Evolutionary conservation across 2,113 vertebrate genomes (phyloP), one percentile per base, ranked within the genome.

Genomic region (Cyphomyrus discorhynchus): DNA sequence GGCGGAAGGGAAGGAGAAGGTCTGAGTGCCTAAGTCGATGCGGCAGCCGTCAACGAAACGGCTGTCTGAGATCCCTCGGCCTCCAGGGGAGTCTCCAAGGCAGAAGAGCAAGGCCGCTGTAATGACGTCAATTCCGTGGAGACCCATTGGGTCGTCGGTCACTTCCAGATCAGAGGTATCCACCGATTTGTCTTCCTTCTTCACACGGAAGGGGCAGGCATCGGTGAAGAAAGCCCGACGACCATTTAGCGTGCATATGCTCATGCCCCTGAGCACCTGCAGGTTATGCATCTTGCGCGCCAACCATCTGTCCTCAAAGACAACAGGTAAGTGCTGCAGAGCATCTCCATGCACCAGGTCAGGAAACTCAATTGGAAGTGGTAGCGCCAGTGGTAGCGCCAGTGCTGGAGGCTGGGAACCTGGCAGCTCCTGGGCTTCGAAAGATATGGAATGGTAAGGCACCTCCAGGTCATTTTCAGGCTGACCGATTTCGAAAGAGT

Each of bases 81-180:
- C 98, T 46, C 98, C 98, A 0, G 98, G 98, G 86, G 98, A 99
- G 92, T 99, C 98, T 39, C 98, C 98, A 5, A 99, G 94, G 93
- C 98, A 99, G 89, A 99, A 99, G 7, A 99, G 94, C 90, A 99
- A 93, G 42, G 98, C 98, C 86, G 98, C 98, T 42, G 98, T 99
- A 91, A 99, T 99, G 90, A 99, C 95, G 87, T 99, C 98, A 86
- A 99, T 99, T 90, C 98, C 98, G 82, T 99, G 97, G 89, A 99
- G 97, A 53, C 97, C 98, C 97, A 99, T 97, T 31, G 98, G 98
- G 94, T 99, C 98, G 47, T 99, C 98, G 27, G 96, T 95, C 84
- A 98, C 95, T 91, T 98, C 98, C 92, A 99, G 94, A 94, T 99
- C 98, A 15, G 98, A 97, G 0, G 98, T 99, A 94, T 99, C 98